A percentile compares a stretch with the other conserved stretches of the same genome.
Evolutionary conservation across 2,797 vertebrate genomes (phyloP).

Genomic region (Syngnathus rostellatus): DNA sequence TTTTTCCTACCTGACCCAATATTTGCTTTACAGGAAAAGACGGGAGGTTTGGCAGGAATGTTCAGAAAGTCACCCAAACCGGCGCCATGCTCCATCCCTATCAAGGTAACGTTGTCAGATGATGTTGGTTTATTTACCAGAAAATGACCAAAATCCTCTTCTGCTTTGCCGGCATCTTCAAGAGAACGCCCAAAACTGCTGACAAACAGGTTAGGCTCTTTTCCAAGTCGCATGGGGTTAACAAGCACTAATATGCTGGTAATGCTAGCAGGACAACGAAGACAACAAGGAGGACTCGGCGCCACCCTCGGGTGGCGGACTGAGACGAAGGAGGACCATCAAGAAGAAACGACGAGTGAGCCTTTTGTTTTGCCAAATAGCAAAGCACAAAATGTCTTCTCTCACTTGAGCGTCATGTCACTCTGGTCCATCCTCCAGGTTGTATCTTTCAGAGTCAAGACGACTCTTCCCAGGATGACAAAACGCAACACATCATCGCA

Average conservation of each 20-base stretch:
- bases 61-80: constrained; percentile 57
- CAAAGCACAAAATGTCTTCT: neutral
- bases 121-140: too few species aligned
- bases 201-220: constrained; percentile 35
- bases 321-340: constrained; percentile 46
- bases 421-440: constrained; percentile 35
- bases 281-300: constrained; percentile 31
- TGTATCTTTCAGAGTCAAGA: constrained; percentile 61
- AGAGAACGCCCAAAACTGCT: constrained; percentile 36
- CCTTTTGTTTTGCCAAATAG: neutral
- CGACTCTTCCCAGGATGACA: constrained; percentile 43
- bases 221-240: neutral
- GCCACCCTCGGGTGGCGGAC: constrained; percentile 22
- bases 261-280: constrained; percentile 32
- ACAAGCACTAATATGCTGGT: neutral
- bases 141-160: too few species aligned
- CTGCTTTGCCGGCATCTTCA: constrained; percentile 32
- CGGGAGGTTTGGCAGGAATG: constrained; percentile 37
- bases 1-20: neutral
- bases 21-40: constrained; percentile 3
- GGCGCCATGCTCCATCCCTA: constrained; percentile 3
- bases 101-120: constrained; percentile 27
- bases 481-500: constrained; percentile 14
- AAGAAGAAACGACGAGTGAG: constrained; percentile 52
- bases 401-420: neutral